phyloP scores from a whole-genome alignment of 1,140 invertebrate species.

The Cyrtorhinus lividipennis region DNA sequence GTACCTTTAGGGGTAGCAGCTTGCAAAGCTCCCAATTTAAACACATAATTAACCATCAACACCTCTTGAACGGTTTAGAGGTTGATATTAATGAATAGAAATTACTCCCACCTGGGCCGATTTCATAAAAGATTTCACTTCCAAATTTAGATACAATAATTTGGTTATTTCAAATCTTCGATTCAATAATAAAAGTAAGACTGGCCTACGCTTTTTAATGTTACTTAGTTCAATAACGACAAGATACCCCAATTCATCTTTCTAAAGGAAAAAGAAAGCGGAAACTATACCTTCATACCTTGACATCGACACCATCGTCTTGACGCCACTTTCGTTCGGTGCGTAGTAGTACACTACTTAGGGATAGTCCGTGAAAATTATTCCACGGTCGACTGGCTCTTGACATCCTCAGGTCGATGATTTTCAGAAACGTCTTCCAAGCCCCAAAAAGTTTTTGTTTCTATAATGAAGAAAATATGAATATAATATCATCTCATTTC shows the following conservation, averaged over 20 bases:
- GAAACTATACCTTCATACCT: neutral
- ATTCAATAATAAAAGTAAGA: neutral
- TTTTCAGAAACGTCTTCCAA: no score
- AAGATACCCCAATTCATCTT: neutral
- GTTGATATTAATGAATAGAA: no score
- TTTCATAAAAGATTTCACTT: neutral
- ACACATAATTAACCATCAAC: neutral
- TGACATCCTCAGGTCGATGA: no score
- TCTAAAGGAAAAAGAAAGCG: neutral
- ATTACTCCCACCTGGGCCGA: no score
- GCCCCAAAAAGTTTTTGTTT: no score
- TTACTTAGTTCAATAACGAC: neutral
- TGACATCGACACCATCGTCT: neutral
- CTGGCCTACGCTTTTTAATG: neutral
- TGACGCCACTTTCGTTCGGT: neutral
- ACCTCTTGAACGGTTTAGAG: neutral
- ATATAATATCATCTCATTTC: no score
- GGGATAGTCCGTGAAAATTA: neutral
- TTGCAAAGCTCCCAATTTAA: no score
- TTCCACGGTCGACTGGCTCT: neutral
- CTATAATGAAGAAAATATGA: no score
- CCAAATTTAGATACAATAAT: neutral
- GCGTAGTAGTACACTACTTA: no score
- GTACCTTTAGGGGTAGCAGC: no score
- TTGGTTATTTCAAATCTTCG: neutral